These are phyloP conservation scores for Hemicentrotus pulcherrimus DNA, from an alignment of 35 echinoderm and acorn worm genomes.

Conservation along the genomic window DNA sequence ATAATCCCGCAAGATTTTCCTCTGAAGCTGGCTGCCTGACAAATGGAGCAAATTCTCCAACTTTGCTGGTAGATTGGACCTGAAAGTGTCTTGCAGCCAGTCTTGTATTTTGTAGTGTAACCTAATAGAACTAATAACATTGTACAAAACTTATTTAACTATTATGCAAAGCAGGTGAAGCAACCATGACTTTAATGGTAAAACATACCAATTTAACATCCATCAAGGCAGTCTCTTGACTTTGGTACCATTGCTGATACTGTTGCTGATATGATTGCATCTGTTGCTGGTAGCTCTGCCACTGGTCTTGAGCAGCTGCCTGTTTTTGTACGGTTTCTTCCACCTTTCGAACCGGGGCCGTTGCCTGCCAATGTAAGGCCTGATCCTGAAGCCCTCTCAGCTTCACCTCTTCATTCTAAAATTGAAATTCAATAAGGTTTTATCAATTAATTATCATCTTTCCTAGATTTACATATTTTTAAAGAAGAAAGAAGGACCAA, in stretches of 20 bases:
- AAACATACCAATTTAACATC: neutral
- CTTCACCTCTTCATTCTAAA: neutral
- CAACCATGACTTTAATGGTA: no score
- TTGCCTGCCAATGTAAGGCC: conserved; percentile 19
- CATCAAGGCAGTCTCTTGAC: neutral
- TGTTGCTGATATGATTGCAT: conserved; percentile 27
- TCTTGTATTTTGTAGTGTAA: no score
- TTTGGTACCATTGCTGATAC: conserved; percentile 9
- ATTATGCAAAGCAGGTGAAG: no score
- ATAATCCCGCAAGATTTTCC: no score
- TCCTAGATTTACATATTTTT: neutral
- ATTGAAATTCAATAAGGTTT: neutral
- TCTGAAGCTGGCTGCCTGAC: no score
- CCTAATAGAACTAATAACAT: no score
- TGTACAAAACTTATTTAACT: no score
- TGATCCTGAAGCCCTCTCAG: conserved; percentile 27
- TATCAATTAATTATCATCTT: neutral
- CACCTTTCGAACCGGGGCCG: neutral
- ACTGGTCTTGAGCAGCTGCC: neutral
- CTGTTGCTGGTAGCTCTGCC: conserved; percentile 20
- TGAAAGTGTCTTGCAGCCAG: no score
- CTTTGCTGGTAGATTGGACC: no score
- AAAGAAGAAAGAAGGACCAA: neutral
- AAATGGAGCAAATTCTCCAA: no score
- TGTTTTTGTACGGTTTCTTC: neutral